Conservation (phyloP, 2,113 vertebrate genomes). For the Elgaria multicarinata region DNA sequence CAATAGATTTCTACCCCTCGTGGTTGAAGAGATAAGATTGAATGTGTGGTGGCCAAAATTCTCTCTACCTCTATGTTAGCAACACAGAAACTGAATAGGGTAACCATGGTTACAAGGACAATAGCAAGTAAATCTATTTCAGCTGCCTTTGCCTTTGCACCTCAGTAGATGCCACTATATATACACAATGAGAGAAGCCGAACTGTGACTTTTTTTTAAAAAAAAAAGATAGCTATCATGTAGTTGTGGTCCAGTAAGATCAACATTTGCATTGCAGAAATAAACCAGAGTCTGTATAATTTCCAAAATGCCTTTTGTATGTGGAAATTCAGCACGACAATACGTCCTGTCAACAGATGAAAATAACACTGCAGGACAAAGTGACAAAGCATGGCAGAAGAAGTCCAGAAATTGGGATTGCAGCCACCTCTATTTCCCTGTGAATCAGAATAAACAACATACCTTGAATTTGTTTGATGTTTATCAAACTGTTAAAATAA, state of each 20-base stretch:
- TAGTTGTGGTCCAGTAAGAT: neutral
- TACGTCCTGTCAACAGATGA: neutral
- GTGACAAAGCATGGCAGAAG: neutral
- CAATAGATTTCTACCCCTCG: conserved; percentile 7
- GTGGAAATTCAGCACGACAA: neutral
- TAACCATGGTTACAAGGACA: conserved; percentile 43
- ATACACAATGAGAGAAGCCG: neutral
- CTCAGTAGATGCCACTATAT: neutral
- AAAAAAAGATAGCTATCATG: neutral
- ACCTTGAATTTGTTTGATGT: neutral
- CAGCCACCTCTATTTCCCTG: neutral
- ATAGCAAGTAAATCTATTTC: conserved; percentile 29
- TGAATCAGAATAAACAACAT: neutral
- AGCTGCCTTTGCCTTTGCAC: conserved; percentile 17
- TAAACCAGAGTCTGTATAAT: neutral
- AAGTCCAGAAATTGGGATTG: neutral
- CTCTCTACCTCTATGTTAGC: conserved; percentile 13
- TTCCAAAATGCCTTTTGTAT: conserved; percentile 7
- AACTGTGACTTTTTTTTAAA: neutral
- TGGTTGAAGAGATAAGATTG: conserved; percentile 11
- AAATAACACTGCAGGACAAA: neutral
- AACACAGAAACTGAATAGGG: neutral
- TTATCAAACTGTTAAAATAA: neutral
- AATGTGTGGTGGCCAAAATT: conserved; percentile 18
- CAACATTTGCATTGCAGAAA: neutral